Evolutionary conservation across 35 echinoderm and acorn worm species (phyloP), one percentile per base, ranked within the genome.

Genomic region (Stichopus chloronotus): DNA sequence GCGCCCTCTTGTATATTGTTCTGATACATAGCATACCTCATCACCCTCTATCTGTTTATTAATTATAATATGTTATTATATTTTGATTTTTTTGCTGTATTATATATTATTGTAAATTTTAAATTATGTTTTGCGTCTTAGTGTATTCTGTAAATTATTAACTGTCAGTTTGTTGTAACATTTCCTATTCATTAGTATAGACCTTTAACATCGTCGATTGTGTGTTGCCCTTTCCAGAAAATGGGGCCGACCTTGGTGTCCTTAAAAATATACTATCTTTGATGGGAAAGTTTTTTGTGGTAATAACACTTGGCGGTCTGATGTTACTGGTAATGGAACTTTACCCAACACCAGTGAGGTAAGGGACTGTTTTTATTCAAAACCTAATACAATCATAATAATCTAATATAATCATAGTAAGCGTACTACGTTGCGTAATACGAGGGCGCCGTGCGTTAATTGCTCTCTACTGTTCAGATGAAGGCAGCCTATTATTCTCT

Each of bases 311-410:
- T 21, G 21, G 10, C 0, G 87, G 87, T 43, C 9, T 89, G 57
- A 10, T 52, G 87, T 61, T 89, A 7, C 57, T 89, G 60, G 61
- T 72, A 63, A 63, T 89, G 24, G 87, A 89, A 63, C 55, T 89
- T 19, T 89, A 30, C 30, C 87, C 87, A 54, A 89, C 87, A 30
- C 65, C 24, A 43, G 6, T 89, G 4, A 89, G 87, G 87, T 89
- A 89, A 72, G 87, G 17, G n/a, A 25, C 24, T 69, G 7, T 78
- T 78, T 78, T 8, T 25, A 19, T 78, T 19, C 6, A 6, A 21
- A 25, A 78, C 16, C 24, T 8, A 6, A 7, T 6, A 78, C 17
- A 78, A 19, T 78, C 16, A 21, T 8, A 78, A 78, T 19, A 21
- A 5, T 25, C 7, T 78, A 21, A 19, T 8, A 69, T n/a, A n/a